Percentiles rank a stretch among this genome's conserved stretches.
Conservation (phyloP, 2,888 invertebrate species). For the Cenopis cana region DNA sequence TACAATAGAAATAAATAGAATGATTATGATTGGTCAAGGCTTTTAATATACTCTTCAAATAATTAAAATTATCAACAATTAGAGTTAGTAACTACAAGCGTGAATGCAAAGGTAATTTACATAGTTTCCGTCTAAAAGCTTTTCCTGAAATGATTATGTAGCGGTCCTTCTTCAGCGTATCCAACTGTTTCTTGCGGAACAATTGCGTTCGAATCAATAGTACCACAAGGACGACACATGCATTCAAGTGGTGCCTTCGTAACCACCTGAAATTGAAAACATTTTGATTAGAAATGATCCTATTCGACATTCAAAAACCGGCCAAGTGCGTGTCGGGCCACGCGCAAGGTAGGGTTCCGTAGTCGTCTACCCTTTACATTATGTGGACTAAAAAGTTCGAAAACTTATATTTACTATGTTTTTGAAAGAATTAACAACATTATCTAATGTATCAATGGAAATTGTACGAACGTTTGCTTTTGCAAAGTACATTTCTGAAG, state of each 20-base stretch:
- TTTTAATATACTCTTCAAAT: slow-evolving; percentile 52
- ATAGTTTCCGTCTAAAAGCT: slow-evolving; percentile 77
- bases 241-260: slow-evolving; percentile 97
- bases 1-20: too few species aligned
- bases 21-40: slow-evolving; percentile 51
- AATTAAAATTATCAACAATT: slow-evolving; percentile 39
- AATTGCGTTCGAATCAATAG: slow-evolving; percentile 93
- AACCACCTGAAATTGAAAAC: slow-evolving; percentile 87
- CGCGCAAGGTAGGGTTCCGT: too few species aligned
- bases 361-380: too few species aligned
- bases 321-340: too few species aligned
- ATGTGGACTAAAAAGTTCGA: too few species aligned
- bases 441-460: too few species aligned
- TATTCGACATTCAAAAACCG: neutral
- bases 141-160: slow-evolving; percentile 92
- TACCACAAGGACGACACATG: slow-evolving; percentile 97
- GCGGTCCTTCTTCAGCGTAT: slow-evolving; percentile 92
- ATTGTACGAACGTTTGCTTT: too few species aligned
- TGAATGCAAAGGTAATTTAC: slow-evolving; percentile 3
- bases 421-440: too few species aligned
- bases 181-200: slow-evolving; percentile 96
- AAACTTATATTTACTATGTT: too few species aligned
- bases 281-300: neutral
- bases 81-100: neutral
- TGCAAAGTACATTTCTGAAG: too few species aligned